Conservation (phyloP, 2,888 invertebrate genomes). For the Temnothorax unifasciatus region DNA sequence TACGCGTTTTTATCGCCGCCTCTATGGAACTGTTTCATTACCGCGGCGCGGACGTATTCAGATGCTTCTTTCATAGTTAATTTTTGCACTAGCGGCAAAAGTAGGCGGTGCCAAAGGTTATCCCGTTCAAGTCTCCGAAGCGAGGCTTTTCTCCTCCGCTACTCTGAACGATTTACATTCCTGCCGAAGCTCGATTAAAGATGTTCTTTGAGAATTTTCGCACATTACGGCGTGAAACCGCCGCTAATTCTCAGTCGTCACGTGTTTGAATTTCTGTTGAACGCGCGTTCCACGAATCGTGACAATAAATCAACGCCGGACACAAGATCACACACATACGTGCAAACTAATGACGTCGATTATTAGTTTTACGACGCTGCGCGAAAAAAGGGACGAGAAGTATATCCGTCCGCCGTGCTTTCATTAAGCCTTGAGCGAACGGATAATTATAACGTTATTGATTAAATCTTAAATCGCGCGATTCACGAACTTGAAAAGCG, state of each 20-base stretch:
- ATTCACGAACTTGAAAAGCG: constrained; percentile 60
- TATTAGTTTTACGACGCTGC: constrained; percentile 12
- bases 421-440: constrained; percentile 70
- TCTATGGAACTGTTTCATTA: constrained; percentile 43
- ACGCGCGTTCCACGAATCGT: not conserved
- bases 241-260: constrained; percentile 25
- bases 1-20: constrained; percentile 28
- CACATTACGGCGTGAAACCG: not conserved
- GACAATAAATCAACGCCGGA: constrained; percentile 38
- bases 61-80: constrained; percentile 32
- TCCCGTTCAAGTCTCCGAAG: constrained; percentile 11
- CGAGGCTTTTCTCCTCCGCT: not conserved
- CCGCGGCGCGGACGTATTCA: constrained; percentile 27
- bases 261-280: not conserved
- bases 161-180: constrained; percentile 27
- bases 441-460: constrained; percentile 77
- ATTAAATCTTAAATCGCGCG: constrained; percentile 75
- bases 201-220: constrained; percentile 5
- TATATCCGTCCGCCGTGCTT: constrained; percentile 38
- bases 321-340: constrained; percentile 13
- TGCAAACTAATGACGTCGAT: constrained; percentile 35
- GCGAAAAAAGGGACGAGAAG: not conserved
- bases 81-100: constrained; percentile 25
- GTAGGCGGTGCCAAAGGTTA: constrained; percentile 43
- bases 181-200: not conserved